Conservation (phyloP, 2,797 vertebrate species). For the Trachurus trachurus region DNA sequence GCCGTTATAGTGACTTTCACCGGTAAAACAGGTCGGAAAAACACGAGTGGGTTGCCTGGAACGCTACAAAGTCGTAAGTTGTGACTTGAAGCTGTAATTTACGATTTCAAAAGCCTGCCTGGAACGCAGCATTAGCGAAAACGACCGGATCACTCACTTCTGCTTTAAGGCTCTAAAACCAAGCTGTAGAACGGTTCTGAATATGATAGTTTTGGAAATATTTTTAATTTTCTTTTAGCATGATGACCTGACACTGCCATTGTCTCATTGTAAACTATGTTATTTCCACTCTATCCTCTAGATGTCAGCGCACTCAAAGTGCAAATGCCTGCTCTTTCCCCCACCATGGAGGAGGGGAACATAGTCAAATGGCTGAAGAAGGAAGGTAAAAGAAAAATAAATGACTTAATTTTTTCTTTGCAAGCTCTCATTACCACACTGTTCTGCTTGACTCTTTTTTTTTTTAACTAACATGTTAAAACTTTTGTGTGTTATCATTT, state of each 20-base stretch:
- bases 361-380: slow-evolving; percentile 98
- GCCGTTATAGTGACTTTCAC: too few species aligned
- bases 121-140: too few species aligned
- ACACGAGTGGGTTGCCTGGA: too few species aligned
- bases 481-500: neutral
- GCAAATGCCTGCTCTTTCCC: slow-evolving; percentile 96
- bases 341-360: slow-evolving; percentile 98
- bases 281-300: slow-evolving; percentile 77
- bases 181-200: neutral
- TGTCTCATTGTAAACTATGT: neutral
- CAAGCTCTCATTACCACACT: neutral
- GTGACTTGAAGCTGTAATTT: too few species aligned
- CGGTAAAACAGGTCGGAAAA: too few species aligned
- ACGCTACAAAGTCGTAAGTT: too few species aligned
- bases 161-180: too few species aligned
- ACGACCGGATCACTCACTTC: too few species aligned
- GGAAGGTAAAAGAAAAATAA: slow-evolving; percentile 89
- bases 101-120: too few species aligned
- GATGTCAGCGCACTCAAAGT: slow-evolving; percentile 90
- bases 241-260: neutral
- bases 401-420: neutral
- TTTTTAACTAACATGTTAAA: neutral
- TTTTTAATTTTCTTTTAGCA: neutral
- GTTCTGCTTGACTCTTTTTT: neutral
- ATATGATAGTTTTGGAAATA: neutral